Percentiles rank a stretch among this genome's conserved stretches.
phyloP scores from a whole-genome alignment of 2,888 invertebrate species.

The Bombyx huttoni region DNA sequence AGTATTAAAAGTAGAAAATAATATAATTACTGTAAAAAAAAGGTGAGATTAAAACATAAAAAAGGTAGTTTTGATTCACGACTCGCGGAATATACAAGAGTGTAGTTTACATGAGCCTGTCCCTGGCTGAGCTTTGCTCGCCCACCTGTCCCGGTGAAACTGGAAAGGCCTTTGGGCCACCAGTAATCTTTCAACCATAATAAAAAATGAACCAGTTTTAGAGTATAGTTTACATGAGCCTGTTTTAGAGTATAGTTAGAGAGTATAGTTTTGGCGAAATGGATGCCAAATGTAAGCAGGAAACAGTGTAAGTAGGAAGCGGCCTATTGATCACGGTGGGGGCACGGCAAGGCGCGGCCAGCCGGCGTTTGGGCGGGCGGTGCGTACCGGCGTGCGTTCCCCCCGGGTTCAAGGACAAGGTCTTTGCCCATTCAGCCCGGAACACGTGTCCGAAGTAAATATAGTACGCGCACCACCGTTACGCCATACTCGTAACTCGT shows the following conservation, averaged over 20 bases:
- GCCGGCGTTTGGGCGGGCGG: constrained; percentile 56
- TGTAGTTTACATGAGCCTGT: no score
- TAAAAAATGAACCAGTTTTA: no score
- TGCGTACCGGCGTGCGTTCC: constrained; percentile 55
- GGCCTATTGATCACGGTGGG: constrained; percentile 46
- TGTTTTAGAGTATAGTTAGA: not conserved
- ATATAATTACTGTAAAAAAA: no score
- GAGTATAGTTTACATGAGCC: no score
- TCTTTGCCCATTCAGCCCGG: constrained; percentile 60
- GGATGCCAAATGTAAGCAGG: constrained; percentile 23
- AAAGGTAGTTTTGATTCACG: no score
- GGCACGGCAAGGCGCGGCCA: constrained; percentile 36
- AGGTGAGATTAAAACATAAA: no score
- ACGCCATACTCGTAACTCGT: constrained; percentile 21
- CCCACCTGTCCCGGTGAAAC: no score
- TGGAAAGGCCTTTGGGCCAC: no score
- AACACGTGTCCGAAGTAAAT: constrained; percentile 70
- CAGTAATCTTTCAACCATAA: no score
- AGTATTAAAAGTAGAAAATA: no score
- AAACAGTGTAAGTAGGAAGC: constrained; percentile 37
- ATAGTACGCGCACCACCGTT: constrained; percentile 53
- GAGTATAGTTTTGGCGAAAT: constrained; percentile 4
- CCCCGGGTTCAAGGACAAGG: constrained; percentile 65
- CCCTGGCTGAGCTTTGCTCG: no score
- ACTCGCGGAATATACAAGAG: no score